These are phyloP conservation scores for Cheirogaleus medius DNA, from an alignment of 2,113 vertebrate species.

Conservation along the genomic window DNA sequence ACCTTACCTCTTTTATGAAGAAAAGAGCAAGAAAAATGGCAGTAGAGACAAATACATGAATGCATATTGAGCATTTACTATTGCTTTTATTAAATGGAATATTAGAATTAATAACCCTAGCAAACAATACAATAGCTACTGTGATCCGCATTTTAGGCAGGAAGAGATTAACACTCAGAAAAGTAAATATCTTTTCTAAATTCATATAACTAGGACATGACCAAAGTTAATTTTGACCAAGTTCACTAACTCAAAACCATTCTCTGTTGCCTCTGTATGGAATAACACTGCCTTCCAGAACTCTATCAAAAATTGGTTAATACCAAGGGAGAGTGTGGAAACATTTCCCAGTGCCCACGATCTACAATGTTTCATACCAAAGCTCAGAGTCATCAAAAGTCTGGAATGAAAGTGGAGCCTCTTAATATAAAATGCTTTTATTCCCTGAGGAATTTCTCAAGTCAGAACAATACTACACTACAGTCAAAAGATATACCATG, in stretches of 20 bases:
- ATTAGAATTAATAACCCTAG: not conserved
- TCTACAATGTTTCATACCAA: not conserved
- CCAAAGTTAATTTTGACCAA: not conserved
- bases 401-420: not conserved
- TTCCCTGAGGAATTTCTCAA: slow-evolving; percentile 49
- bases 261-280: not conserved
- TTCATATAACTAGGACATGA: not conserved
- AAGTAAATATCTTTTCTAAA: not conserved
- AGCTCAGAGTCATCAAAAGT: not conserved
- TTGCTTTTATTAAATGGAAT: not conserved
- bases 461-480: not conserved
- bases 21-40: not conserved
- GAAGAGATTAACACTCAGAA: not conserved
- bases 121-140: not conserved
- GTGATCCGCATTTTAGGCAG: not conserved
- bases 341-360: not conserved
- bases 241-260: not conserved
- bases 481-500: not conserved
- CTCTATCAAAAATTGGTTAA: not conserved
- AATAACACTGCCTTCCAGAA: not conserved
- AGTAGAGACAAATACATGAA: not conserved
- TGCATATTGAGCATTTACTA: not conserved
- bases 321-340: not conserved
- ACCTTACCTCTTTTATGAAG: not conserved
- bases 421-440: slow-evolving; percentile 41